Percentiles rank a stretch among this genome's conserved stretches.
phyloP scores from a whole-genome alignment of 2,113 vertebrate species.

The Clarias gariepinus region DNA sequence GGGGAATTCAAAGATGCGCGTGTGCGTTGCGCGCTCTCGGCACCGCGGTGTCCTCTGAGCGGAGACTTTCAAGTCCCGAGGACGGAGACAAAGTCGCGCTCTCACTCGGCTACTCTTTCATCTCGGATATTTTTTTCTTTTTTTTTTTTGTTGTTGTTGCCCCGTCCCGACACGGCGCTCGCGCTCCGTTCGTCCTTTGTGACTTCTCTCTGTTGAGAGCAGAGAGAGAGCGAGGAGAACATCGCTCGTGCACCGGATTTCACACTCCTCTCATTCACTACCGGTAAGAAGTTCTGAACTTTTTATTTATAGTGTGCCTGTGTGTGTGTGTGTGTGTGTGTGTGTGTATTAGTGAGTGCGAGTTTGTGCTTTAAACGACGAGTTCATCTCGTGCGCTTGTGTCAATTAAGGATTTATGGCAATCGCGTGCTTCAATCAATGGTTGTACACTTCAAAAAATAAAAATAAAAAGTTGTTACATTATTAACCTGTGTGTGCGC shows the following conservation, averaged over 20 bases:
- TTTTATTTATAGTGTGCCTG: neutral
- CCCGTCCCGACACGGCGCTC: constrained; percentile 29
- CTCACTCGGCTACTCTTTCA: neutral
- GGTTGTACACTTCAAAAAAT: too few relatives aligned
- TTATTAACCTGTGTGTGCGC: neutral
- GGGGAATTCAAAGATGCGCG: constrained; percentile 39
- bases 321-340: constrained; percentile 19
- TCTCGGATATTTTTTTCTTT: neutral
- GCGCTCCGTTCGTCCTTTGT: constrained; percentile 25
- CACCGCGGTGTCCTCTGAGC: constrained; percentile 30
- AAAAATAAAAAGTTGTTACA: constrained; percentile 3
- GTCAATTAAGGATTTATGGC: neutral
- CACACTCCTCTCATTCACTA: neutral
- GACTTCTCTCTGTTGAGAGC: too few relatives aligned
- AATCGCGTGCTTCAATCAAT: neutral
- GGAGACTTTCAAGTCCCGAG: constrained; percentile 49
- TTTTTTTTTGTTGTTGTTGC: constrained; percentile 6
- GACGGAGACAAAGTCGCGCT: neutral
- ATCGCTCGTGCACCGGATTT: constrained; percentile 7
- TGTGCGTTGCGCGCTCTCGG: neutral
- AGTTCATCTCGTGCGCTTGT: neutral
- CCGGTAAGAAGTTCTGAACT: constrained; percentile 36
- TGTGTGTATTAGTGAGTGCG: constrained; percentile 1
- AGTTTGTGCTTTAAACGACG: neutral
- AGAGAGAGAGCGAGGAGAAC: constrained; percentile 24